phyloP scores from a whole-genome alignment of 2,888 invertebrate genomes.

The Camptogramma bilineatum region DNA sequence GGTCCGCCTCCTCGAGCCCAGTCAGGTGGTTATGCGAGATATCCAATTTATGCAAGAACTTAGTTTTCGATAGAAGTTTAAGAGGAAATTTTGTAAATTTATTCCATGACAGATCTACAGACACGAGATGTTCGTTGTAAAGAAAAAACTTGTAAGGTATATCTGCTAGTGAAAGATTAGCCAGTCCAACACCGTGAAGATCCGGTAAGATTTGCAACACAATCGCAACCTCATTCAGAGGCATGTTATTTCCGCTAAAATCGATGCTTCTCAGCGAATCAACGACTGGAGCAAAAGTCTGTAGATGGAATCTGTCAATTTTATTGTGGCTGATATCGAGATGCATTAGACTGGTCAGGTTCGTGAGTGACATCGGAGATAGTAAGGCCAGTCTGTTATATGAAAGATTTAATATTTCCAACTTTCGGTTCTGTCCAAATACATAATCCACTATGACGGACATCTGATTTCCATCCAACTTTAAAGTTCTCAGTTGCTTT shows the following conservation, averaged over 20 bases:
- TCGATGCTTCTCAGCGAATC: conserved; percentile 87
- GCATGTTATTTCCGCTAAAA: conserved; percentile 89
- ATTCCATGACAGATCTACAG: conserved; percentile 91
- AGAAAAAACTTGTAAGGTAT: conserved; percentile 86
- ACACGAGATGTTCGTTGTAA: conserved; percentile 85
- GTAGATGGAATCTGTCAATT: conserved; percentile 88
- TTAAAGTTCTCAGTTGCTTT: conserved; percentile 86
- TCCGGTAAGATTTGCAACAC: conserved; percentile 85
- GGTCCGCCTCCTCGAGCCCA: conserved; percentile 85
- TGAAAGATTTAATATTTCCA: conserved; percentile 86
- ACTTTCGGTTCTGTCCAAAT: conserved; percentile 85
- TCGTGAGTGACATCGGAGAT: conserved; percentile 90
- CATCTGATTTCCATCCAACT: conserved; percentile 91
- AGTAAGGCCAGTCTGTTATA: conserved; percentile 91
- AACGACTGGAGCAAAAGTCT: conserved; percentile 86
- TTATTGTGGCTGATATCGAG: conserved; percentile 92
- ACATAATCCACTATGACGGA: conserved; percentile 90
- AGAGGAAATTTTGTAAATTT: conserved; percentile 86
- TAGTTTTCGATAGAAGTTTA: conserved; percentile 84
- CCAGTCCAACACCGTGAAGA: conserved; percentile 85
- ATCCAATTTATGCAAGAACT: conserved; percentile 87
- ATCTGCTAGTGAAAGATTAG: conserved; percentile 84
- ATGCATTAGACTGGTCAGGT: conserved; percentile 88
- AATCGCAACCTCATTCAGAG: conserved; percentile 83
- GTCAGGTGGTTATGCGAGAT: conserved; percentile 90